Evolutionary conservation across 2,113 vertebrate genomes (phyloP), one percentile per base, ranked within the genome.

Genomic region (Typhlomys cinereus): DNA sequence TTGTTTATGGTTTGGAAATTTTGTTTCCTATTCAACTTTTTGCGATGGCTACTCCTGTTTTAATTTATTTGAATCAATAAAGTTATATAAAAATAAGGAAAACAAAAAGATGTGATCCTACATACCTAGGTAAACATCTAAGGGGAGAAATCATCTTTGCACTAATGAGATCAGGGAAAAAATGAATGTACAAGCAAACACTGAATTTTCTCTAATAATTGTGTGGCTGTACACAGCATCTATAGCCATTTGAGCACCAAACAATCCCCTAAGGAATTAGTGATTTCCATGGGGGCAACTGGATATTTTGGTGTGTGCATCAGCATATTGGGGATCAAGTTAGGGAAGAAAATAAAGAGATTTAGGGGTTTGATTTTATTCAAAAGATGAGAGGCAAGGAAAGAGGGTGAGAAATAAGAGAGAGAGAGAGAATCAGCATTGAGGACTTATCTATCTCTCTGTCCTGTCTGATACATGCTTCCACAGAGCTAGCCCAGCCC

Each of bases 71-170:
- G n/a, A n/a, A n/a, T n/a, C n/a, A n/a, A n/a, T n/a, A n/a, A n/a
- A n/a, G n/a, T n/a, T n/a, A n/a, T n/a, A n/a, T n/a, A 87, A 36
- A 27, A 61, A 61, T 27, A 61, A 27, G 3, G 13, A 64, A 64
- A 34, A 64, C 92, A 21, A 61, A 61, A 61, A 34, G 9, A 92
- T 85, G 46, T 95, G 1, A 57, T 84, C 95, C 93, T 92, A 93
- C 84, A 90, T 90, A 94, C 94, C 89, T 91, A 96, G 85, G 74
- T 39, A 79, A 41, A 41, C 59, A 76, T 76, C 70, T 64, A 93
- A 69, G 86, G 57, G 81, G 59, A 79, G 50, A 97, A 64, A 18
- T 85, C 93, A 92, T 95, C 90, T 97, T 97, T 96, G 88, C 88
- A 76, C 70, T 94, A 96, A 96, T 89, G 67, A 84, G 71, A 83